phyloP scores from a whole-genome alignment of 2,888 invertebrate genomes.

The Nomada ruficornis region DNA sequence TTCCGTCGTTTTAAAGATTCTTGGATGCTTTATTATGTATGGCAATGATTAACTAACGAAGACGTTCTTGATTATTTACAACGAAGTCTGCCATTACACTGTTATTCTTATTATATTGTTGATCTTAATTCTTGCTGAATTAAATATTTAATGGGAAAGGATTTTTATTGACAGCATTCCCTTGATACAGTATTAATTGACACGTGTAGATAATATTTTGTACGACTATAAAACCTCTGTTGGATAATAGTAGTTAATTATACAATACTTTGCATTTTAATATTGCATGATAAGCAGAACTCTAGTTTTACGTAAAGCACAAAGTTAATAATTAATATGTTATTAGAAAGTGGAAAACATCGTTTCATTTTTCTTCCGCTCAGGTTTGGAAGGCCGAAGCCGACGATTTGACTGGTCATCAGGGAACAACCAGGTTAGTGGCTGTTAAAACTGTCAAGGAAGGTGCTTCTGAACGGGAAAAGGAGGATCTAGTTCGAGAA shows the following conservation, averaged over 20 bases:
- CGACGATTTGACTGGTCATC: constrained; percentile 91
- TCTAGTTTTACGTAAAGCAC: background rate
- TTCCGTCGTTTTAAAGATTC: constrained; percentile 1
- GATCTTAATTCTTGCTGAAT: no score
- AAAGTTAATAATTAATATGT: constrained; percentile 18
- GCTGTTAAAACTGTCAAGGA: constrained; percentile 94
- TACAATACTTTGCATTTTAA: background rate
- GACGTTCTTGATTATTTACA: background rate
- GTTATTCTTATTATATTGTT: background rate
- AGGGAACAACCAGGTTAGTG: constrained; percentile 91
- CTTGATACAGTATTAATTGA: constrained; percentile 7
- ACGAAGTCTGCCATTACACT: background rate
- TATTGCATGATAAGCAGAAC: background rate
- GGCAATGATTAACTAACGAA: background rate
- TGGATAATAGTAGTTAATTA: constrained; percentile 7
- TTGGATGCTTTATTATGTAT: background rate
- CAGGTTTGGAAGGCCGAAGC: constrained; percentile 95
- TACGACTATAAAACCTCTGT: background rate
- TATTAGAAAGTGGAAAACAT: constrained; percentile 22
- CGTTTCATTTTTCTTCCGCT: constrained; percentile 11
- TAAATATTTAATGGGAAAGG: no score
- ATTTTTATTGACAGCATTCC: no score
- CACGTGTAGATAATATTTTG: background rate
- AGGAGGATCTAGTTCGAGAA: constrained; percentile 90
- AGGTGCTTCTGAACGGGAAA: constrained; percentile 91